Evolutionary conservation across 2,888 invertebrate genomes (phyloP).

Genomic region (Loripinus fragilis): DNA sequence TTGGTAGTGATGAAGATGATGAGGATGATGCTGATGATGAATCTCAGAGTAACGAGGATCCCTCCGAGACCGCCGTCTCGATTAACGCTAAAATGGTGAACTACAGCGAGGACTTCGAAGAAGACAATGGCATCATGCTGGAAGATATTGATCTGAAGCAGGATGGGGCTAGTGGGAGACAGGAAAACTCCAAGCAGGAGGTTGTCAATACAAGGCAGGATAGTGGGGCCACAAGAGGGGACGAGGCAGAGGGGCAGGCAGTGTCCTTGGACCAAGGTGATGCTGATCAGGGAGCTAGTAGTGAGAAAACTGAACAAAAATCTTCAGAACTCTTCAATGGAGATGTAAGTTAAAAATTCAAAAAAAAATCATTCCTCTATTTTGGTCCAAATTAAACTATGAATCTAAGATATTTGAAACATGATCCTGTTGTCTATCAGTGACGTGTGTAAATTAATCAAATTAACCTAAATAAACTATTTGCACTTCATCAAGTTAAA

Average conservation of each 20-base stretch:
- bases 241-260: constrained; percentile 27
- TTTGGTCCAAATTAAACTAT: too few species aligned
- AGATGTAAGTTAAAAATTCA: constrained; percentile 52
- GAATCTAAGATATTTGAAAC: too few species aligned
- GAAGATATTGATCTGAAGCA: neutral
- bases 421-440: too few species aligned
- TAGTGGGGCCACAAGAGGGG: constrained; percentile 12
- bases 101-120: constrained; percentile 36
- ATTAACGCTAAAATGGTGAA: constrained; percentile 68
- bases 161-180: constrained; percentile 3
- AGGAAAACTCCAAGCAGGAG: constrained; percentile 42
- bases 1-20: constrained; percentile 83
- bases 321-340: constrained; percentile 65
- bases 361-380: too few species aligned
- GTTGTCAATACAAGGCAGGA: constrained; percentile 39
- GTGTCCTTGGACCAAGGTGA: constrained; percentile 48
- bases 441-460: too few species aligned
- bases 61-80: constrained; percentile 79
- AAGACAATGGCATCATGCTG: constrained; percentile 15
- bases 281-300: constrained; percentile 68
- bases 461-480: too few species aligned
- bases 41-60: constrained; percentile 78
- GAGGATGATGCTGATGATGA: constrained; percentile 80
- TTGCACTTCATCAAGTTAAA: too few species aligned
- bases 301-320: constrained; percentile 32